A percentile compares a stretch with the other conserved stretches of the same genome.
These are phyloP conservation scores for Hanleya hanleyi DNA, from an alignment of 2,888 invertebrate genomes.

Conservation along the genomic window DNA sequence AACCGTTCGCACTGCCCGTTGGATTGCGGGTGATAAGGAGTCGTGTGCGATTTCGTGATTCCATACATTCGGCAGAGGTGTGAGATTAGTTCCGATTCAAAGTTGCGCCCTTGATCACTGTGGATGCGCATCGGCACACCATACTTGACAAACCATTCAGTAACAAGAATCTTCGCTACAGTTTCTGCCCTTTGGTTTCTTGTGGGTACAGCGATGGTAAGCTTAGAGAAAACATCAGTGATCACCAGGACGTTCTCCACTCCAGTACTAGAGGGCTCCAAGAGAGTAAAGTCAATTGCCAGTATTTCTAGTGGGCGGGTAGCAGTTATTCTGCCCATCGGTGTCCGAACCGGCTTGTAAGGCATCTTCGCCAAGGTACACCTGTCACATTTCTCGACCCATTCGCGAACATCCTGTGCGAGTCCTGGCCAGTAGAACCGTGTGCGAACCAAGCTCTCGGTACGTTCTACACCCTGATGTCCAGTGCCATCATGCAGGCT, in stretches of 20 bases:
- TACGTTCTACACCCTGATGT: slow-evolving; percentile 30
- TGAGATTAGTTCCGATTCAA: too few species aligned
- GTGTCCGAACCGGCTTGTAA: background rate
- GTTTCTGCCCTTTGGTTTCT: slow-evolving; percentile 33
- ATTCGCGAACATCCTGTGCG: slow-evolving; percentile 12
- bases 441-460: background rate
- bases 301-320: slow-evolving; percentile 25
- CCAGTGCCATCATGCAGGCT: slow-evolving; percentile 28
- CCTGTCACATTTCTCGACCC: slow-evolving; percentile 16
- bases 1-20: too few species aligned
- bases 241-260: slow-evolving; percentile 32
- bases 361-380: slow-evolving; percentile 23
- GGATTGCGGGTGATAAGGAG: too few species aligned
- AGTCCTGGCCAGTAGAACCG: slow-evolving; percentile 29
- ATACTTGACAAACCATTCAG: slow-evolving; percentile 29
- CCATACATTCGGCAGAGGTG: too few species aligned
- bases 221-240: slow-evolving; percentile 33
- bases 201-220: slow-evolving; percentile 33
- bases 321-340: slow-evolving; percentile 22
- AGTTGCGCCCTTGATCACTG: too few species aligned
- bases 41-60: too few species aligned
- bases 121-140: too few species aligned
- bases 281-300: slow-evolving; percentile 32
- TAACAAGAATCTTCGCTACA: slow-evolving; percentile 22
- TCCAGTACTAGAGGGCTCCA: slow-evolving; percentile 30